phyloP scores from a whole-genome alignment of 2,113 vertebrate genomes.

The Oncorhynchus kisutch region DNA sequence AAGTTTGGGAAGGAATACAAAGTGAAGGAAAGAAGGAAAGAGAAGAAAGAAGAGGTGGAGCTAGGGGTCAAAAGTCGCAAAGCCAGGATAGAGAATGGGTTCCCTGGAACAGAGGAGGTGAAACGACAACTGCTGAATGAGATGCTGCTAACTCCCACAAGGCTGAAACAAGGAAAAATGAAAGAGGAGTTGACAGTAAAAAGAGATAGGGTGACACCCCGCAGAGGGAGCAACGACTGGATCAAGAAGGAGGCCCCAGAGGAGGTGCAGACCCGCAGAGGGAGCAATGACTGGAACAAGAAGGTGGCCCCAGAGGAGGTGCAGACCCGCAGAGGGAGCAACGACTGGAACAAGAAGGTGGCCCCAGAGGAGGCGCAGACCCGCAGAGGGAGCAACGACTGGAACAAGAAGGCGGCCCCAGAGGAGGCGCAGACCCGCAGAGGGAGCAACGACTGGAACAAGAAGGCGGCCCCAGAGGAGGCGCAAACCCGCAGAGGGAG shows the following conservation, averaged over 20 bases:
- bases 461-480: background rate
- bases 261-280: background rate
- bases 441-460: too few species aligned
- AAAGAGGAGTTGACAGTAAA: background rate
- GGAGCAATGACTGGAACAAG: background rate
- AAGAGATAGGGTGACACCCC: background rate
- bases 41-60: background rate
- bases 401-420: conserved; percentile 39
- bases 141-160: background rate
- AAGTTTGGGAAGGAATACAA: background rate
- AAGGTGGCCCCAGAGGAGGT: too few species aligned
- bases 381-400: conserved; percentile 16
- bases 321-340: background rate
- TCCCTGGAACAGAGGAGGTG: background rate
- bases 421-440: too few species aligned
- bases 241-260: conserved; percentile 34
- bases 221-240: conserved; percentile 53
- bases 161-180: background rate
- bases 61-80: conserved; percentile 15
- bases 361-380: too few species aligned
- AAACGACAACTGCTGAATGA: background rate
- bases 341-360: background rate
- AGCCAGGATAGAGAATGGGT: conserved; percentile 17
- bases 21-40: background rate
- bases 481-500: too few species aligned